These are phyloP conservation scores for Erannis defoliaria DNA, from an alignment of 2,888 invertebrate genomes.

Conservation along the genomic window DNA sequence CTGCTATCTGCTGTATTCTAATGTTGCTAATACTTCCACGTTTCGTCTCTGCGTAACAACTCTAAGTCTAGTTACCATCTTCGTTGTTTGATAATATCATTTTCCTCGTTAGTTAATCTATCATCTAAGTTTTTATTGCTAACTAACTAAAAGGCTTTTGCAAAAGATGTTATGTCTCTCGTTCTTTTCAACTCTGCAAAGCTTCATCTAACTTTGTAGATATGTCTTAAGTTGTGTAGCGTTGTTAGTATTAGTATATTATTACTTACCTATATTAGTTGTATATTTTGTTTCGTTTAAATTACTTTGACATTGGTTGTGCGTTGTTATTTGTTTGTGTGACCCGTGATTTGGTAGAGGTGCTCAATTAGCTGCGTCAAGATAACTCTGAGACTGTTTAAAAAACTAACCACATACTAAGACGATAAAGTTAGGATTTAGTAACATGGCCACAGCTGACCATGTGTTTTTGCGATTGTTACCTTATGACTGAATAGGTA, in stretches of 20 bases:
- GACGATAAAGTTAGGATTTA: not conserved
- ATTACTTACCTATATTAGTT: not conserved
- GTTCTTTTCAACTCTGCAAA: no score
- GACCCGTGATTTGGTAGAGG: not conserved
- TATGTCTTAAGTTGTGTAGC: not conserved
- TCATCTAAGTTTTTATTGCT: no score
- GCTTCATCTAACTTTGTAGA: not conserved
- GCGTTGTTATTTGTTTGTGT: conserved; percentile 3
- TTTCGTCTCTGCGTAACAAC: conserved; percentile 31
- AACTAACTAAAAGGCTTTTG: no score
- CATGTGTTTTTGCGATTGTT: conserved; percentile 1
- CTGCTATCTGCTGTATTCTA: conserved; percentile 9
- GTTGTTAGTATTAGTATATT: not conserved
- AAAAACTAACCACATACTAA: not conserved
- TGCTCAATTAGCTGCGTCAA: not conserved
- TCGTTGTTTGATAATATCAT: conserved; percentile 2
- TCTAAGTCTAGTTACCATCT: conserved; percentile 5
- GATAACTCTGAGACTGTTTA: not conserved
- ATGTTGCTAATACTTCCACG: conserved; percentile 29
- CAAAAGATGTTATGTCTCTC: no score
- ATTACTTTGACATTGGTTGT: conserved; percentile 9
- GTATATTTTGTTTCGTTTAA: not conserved
- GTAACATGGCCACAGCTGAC: not conserved
- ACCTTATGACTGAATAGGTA: not conserved
- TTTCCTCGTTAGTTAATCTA: not conserved